Base-by-base conservation (phyloP, 92 coral and sea anemone genomes). In the Pocillopora meandrina region DNA sequence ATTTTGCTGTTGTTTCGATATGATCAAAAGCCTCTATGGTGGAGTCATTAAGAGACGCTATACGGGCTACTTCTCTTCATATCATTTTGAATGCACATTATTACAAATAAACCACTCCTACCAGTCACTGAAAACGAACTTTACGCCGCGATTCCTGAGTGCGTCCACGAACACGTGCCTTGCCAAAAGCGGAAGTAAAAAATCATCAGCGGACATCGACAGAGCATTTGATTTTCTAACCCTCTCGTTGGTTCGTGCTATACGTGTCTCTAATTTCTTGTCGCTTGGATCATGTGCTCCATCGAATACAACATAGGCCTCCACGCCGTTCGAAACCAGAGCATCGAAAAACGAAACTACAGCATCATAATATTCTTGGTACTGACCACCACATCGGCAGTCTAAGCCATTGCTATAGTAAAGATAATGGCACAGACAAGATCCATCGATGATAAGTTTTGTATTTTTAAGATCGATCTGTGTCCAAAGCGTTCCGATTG, bases 81-180 rank as follows among this genome's bases (percentile, higher is more conserved):
- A 42, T 3, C 52, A 7, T 42, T 42, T 42, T 42, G 4, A 42
- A 42, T 42, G 52, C 4, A 7, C 52, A 42, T 42, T 26, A 26
- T 26, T 26, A 26, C 31, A 42, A 42, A 42, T 42, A 42, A 42
- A 42, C 8, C 31, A 52, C 52, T 58, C 57, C 98, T 90, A 95
- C 98, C 97, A 84, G 67, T 95, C 98, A 79, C 94, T 91, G 13
- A 93, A 90, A 10, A 90, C 98, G 83, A 87, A 95, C 63, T 47
- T 58, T 61, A 95, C 69, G 65, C 69, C 77, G 12, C 84, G 64
- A 59, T 87, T 80, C 63, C 80, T 75, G 61, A 95, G 88, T 49
- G 87, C 92, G 71, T 95, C 93, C 12, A 88, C 23, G 59, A 92
- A 85, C 18, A 84, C 84, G 12, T 56, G 61, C 33, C 73, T 84